Evolutionary conservation across 2,888 invertebrate species (phyloP), one percentile per base, ranked within the genome.

Genomic region (Stenotaenia linearis): DNA sequence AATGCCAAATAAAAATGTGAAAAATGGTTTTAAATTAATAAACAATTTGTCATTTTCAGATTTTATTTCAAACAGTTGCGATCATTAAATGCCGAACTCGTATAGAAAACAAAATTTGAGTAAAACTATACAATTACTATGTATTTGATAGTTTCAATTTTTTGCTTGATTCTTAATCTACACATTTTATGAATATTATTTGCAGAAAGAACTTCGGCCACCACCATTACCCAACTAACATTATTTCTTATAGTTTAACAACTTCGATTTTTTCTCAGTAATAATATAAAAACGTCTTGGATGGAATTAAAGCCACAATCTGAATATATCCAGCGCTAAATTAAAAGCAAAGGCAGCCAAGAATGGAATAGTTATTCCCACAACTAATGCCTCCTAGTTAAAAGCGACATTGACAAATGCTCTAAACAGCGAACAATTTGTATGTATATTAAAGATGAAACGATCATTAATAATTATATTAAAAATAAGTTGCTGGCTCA

Each of bases 51-150:
- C 4, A n/a, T 61, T 12, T 23, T 28, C 69, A 23, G n/a, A 28
- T 69, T 69, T 69, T 69, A 69, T 69, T 69, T 69, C 28, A 69
- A 69, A 69, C 69, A 69, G 69, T 69, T 69, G 69, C 28, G 69
- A 28, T 69, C 69, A 69, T 50, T 50, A 50, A 50, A 69, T 69
- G 69, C 69, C 69, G 69, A 25, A 69, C 25, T 28, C 25, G 69
- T 69, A 69, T 69, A 69, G 69, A 69, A 69, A 69, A 28, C 23
- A 69, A 28, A 69, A 45, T 28, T 28, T 25, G 28, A 69, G 69
- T 69, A 69, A 69, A 69, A 69, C 69, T 69, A 69, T 69, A 69
- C 69, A 69, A 69, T 50, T 18, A 50, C 50, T 50, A 50, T 18
- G 50, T 50, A 50, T 5, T 40, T 18, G 50, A 50, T 50, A 69